Base-by-base conservation (phyloP, 2,888 invertebrate species). In the Pediacus dermestoides region DNA sequence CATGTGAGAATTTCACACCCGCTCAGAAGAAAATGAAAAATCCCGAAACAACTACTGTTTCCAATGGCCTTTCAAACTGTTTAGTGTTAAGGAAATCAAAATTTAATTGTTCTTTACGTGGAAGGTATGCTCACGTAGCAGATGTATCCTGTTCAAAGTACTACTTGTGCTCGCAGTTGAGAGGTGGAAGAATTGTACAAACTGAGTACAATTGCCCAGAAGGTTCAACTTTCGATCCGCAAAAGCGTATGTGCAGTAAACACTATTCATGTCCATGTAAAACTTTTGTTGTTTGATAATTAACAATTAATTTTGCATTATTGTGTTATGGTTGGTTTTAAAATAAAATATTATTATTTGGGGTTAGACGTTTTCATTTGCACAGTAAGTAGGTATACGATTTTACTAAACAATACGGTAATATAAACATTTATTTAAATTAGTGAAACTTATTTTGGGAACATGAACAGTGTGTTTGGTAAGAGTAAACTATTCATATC, bases 171-270 rank as follows among this genome's bases (percentile, higher is more conserved):
- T 23, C 23, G 4, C 3, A 3, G 10, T 7, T 23, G 10, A n/a
- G 25, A 11, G 9, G 14, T 2, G 18, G 14, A 8, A 15, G 11
- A 2, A 7, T 34, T 27, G 33, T 42, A 9, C 42, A 32, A 2
- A 42, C 44, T 8, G 34, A 42, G 11, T 42, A 46, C 4, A 44
- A 31, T 9, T 51, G 50, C 37, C 50, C 50, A 1, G 30, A 27
- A 21, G 48, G 43, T 8, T 41, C 39, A 21, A 42, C 40, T 16
- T 52, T 52, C 35, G 52, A 52, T 39, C 32, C 44, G 1, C 3
- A 3, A 3, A 23, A 26, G 26, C 16, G 21, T 16, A 34, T 26
- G 8, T 42, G 42, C 16, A 42, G 37, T 7, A 16, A 30, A 11
- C 18, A 12, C 6, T 42, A 42, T 15, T 6, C 14, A 18, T 42